These are phyloP conservation scores for Drosophila aff. DNA, from an alignment of 1,140 invertebrate genomes.

Conservation along the genomic window DNA sequence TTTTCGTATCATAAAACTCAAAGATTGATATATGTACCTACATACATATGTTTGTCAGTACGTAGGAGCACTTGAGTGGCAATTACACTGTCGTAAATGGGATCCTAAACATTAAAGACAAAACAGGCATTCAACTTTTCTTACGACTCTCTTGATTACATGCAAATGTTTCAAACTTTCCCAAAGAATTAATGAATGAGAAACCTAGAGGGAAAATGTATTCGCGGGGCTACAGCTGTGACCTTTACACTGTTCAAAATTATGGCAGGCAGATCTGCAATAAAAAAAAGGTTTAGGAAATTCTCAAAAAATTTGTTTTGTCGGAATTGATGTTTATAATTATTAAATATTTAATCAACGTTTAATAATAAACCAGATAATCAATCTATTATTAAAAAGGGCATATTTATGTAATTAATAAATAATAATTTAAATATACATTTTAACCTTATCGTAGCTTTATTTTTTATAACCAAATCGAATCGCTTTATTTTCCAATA, in stretches of 20 bases:
- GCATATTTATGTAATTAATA: too few species aligned
- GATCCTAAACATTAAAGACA: slow-evolving; percentile 54
- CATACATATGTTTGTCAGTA: background rate
- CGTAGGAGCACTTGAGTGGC: slow-evolving; percentile 26
- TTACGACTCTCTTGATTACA: slow-evolving; percentile 44
- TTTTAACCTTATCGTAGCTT: too few species aligned
- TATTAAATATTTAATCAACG: too few species aligned
- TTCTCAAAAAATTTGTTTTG: too few species aligned
- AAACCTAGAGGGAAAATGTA: slow-evolving; percentile 8
- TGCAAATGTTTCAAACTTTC: slow-evolving; percentile 70
- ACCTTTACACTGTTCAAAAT: slow-evolving; percentile 5
- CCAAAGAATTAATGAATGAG: slow-evolving; percentile 48
- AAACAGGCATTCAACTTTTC: slow-evolving; percentile 54
- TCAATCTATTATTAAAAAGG: too few species aligned
- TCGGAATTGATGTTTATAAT: too few species aligned
- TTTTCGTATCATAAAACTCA: slow-evolving; percentile 25
- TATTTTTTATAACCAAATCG: too few species aligned
- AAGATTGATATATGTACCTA: background rate
- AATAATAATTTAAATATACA: too few species aligned
- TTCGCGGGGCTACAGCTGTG: background rate
- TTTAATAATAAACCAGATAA: too few species aligned
- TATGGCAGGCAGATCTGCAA: too few species aligned
- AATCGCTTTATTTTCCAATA: too few species aligned
- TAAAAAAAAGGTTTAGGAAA: too few species aligned
- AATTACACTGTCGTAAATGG: slow-evolving; percentile 69